Evolutionary conservation across 2,113 vertebrate genomes (phyloP).

Genomic region (Prinia subflava): DNA sequence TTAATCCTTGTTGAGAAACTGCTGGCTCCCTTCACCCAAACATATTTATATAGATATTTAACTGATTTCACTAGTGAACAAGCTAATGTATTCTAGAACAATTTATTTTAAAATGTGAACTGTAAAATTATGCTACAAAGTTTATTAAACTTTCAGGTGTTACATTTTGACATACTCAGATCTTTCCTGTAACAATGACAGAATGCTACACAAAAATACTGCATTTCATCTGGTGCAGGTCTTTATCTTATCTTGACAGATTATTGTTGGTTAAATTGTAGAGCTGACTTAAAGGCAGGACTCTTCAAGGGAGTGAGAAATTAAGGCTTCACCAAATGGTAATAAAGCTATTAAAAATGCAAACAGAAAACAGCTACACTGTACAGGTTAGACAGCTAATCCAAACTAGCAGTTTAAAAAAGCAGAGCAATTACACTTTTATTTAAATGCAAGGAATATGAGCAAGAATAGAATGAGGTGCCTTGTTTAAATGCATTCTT

Average conservation of each 20-base stretch:
- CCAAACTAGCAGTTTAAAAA: conserved; percentile 84
- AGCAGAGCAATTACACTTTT: conserved; percentile 87
- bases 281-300: conserved; percentile 82
- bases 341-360: conserved; percentile 89
- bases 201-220: conserved; percentile 75
- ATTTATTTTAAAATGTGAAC: conserved; percentile 68
- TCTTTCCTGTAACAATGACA: conserved; percentile 79
- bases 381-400: conserved; percentile 86
- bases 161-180: conserved; percentile 77
- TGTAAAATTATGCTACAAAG: conserved; percentile 77
- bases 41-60: conserved; percentile 28
- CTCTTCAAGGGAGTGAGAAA: conserved; percentile 82
- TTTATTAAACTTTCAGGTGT: conserved; percentile 81
- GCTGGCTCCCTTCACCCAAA: conserved; percentile 50
- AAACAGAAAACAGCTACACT: conserved; percentile 84
- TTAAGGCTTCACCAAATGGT: conserved; percentile 85
- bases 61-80: conserved; percentile 51
- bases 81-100: conserved; percentile 60
- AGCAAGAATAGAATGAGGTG: conserved; percentile 83
- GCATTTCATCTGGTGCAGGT: conserved; percentile 65
- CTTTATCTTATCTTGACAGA: conserved; percentile 83
- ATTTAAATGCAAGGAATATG: conserved; percentile 87
- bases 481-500: conserved; percentile 88
- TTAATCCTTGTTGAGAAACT: conserved; percentile 52
- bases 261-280: conserved; percentile 83